Percentiles rank a stretch among this genome's conserved stretches.
phyloP scores from a whole-genome alignment of 2,797 vertebrate species.

The Ceryle rudis region DNA sequence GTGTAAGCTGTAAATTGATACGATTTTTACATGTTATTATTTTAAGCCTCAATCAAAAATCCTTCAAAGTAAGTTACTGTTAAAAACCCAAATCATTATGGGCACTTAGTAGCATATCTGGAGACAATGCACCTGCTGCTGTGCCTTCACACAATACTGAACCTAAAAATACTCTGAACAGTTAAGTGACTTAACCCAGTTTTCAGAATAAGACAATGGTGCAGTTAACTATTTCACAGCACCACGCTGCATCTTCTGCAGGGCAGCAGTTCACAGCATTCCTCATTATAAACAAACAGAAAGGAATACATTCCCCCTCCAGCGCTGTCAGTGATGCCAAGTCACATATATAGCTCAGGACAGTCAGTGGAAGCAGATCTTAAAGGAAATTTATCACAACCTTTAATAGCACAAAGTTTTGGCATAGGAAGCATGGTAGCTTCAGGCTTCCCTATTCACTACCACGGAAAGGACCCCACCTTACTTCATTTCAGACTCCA shows the following conservation, averaged over 20 bases:
- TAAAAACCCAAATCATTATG: background rate
- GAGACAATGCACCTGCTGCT: background rate
- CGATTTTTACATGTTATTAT: background rate
- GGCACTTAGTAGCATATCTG: background rate
- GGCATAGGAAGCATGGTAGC: background rate
- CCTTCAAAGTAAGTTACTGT: background rate
- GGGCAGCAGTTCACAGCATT: background rate
- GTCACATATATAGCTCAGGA: accelerated
- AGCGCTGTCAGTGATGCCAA: background rate
- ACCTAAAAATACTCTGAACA: slow-evolving; percentile 35
- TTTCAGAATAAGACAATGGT: slow-evolving; percentile 18
- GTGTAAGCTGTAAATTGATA: slow-evolving; percentile 87
- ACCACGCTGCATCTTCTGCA: background rate
- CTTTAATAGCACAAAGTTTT: background rate
- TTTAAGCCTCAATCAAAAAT: background rate
- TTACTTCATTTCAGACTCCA: background rate
- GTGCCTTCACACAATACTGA: background rate
- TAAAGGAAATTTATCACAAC: background rate
- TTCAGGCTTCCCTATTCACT: background rate
- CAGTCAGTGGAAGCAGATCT: background rate
- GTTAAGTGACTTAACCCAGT: slow-evolving; percentile 59
- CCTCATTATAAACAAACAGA: background rate
- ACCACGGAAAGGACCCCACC: background rate
- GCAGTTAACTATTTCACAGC: background rate
- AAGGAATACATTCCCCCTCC: background rate